Base-by-base conservation (phyloP, 2,888 invertebrate species). In the Sinohyriopsis cumingii region DNA sequence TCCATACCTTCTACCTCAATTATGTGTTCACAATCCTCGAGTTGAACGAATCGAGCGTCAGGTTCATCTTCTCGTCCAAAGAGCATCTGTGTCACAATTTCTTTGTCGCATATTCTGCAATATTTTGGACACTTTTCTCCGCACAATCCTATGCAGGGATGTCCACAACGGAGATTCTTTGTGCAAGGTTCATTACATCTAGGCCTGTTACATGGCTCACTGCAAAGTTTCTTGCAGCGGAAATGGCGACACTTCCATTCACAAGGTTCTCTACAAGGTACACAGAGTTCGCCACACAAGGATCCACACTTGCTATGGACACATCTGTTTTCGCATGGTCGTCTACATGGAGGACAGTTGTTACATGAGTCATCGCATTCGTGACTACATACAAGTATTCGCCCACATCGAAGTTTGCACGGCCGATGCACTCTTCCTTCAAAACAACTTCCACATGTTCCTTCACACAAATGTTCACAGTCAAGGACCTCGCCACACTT, bases 91-190 rank as follows among this genome's bases (percentile, higher is more conserved):
- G 73, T 79, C 3, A 78, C 75, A 59, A 76, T 82, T 12, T 87
- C 83, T 33, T 82, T 68, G 67, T 92, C 83, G 89, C 94, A 94
- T n/a, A 86, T 63, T 54, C 91, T 88, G 89, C 94, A 94, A 67
- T 93, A 83, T 57, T 88, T 88, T 28, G 94, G 94, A 87, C 94
- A 94, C 19, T 91, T 93, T 87, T 95, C 94, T 20, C 94, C 94
- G 90, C 95, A 95, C 63, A 93, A 91, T 20, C 94, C 94, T 85
- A 93, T 91, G 89, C 94, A 86, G 12, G 55, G 61, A 67, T 86
- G 85, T 18, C 70, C 73, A 73, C 94, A 94, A 56, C 79, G 65
- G 5, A 90, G 82, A 9, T 55, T 70, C 73, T 84, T 84, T 20
- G n/a, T 64, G 75, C 91, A 90, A 5, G 89, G 87, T 66, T 85